Base-by-base conservation (phyloP, 2,888 invertebrate genomes). In the Drosophila macrospina region DNA sequence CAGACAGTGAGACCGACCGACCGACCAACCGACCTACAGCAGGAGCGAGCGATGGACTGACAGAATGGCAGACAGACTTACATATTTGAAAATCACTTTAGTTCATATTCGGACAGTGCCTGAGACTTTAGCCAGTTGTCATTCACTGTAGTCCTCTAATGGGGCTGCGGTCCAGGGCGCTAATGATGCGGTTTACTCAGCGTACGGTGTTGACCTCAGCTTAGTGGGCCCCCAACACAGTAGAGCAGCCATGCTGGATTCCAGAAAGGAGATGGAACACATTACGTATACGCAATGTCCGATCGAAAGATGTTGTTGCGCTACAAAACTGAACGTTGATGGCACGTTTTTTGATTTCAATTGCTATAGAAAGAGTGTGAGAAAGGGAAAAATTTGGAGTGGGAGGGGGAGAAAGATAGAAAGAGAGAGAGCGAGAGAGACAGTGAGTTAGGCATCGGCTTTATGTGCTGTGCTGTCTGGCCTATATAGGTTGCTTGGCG, bases 1-100 rank as follows among this genome's bases (percentile, higher is more conserved):
- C 37, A 51, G 28, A 48, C 32, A 44, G 45, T 56, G 39, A 24
- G 39, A 56, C 24, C 30, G 42, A 16, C 28, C 1, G 44, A n/a
- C n/a, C n/a, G 39, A 56, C 24, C 30, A 34, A 16, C 28, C 1
- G 56, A 45, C 37, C 44, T 20, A 48, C 32, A 44, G 45, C 56
- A 39, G 13, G 39, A 63, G 16, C 30, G 42, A 16, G 16, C 1
- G 44, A 20, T 30, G 5, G 30, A 39, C 30, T 13, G 55, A 48
- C 28, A 42, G 41, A 65, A 20, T 2, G 42, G 36, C 2, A 20
- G 57, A 62, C 59, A 54, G 64, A 54, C 41, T 37, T 57, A 68
- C 74, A 76, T 73, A 86, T 86, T 86, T 82, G 89, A 86, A 86
- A 86, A 86, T 86, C 89, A 86, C 89, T 86, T 88, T 88, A 86